Conservation (phyloP, 2,113 vertebrate species). For the Xyrauchen texanus region DNA sequence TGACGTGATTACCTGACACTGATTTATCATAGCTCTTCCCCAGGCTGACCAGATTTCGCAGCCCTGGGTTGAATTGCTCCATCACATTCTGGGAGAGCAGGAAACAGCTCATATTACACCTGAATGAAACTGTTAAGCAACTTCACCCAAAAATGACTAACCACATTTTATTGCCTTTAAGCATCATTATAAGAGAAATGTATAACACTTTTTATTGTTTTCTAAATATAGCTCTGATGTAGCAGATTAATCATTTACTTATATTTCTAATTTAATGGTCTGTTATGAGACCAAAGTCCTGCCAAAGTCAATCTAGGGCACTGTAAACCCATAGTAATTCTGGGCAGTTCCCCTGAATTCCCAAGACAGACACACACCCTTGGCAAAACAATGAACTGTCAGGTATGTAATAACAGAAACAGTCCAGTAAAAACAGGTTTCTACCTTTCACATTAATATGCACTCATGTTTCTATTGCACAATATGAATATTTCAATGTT, state of each 20-base stretch:
- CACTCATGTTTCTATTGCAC: not conserved
- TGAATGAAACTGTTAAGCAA: not conserved
- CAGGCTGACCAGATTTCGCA: slow-evolving; percentile 93
- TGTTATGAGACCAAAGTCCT: slow-evolving; percentile 63
- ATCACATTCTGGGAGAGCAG: slow-evolving; percentile 87
- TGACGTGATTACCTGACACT: slow-evolving; percentile 82
- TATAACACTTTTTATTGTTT: no score
- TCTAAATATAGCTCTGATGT: not conserved
- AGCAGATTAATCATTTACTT: slow-evolving; percentile 68
- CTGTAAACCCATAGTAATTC: slow-evolving; percentile 57
- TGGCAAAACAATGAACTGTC: slow-evolving; percentile 76
- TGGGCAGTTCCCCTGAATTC: slow-evolving; percentile 62
- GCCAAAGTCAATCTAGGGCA: slow-evolving; percentile 56
- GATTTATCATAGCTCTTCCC: slow-evolving; percentile 97
- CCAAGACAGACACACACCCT: slow-evolving; percentile 76
- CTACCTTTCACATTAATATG: slow-evolving; percentile 10
- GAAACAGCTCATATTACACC: slow-evolving; percentile 3
- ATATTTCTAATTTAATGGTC: slow-evolving; percentile 55
- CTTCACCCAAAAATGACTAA: not conserved
- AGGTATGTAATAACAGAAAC: slow-evolving; percentile 68
- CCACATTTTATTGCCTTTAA: not conserved
- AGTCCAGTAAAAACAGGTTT: slow-evolving; percentile 62
- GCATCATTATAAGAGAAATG: no score
- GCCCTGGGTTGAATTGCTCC: slow-evolving; percentile 95
- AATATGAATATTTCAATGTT: not conserved